Percentiles rank a stretch among this genome's conserved stretches.
Conservation (phyloP, 2,797 vertebrate genomes). For the Borostomias antarcticus region DNA sequence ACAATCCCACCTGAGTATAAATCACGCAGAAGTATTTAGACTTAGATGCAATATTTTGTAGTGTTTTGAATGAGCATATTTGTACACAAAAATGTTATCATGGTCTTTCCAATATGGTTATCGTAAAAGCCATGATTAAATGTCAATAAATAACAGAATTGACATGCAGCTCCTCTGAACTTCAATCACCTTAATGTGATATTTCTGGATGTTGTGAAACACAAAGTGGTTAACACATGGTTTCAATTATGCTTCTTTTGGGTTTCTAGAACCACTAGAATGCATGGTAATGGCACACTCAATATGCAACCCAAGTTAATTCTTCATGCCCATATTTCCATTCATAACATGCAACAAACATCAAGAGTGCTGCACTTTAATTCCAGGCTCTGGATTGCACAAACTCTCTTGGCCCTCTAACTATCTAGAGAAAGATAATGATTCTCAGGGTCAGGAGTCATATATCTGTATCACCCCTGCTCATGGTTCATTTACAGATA, state of each 20-base stretch:
- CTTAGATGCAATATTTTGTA: neutral
- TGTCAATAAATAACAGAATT: conserved; percentile 38
- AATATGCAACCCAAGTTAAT: conserved; percentile 23
- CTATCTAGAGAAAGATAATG: neutral
- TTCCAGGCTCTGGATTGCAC: conserved; percentile 13
- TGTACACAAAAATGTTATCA: neutral
- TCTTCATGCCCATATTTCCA: conserved; percentile 26
- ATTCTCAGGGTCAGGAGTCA: conserved; percentile 3
- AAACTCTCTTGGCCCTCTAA: conserved; percentile 22
- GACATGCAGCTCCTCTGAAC: neutral
- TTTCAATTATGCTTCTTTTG: neutral
- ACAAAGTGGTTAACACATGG: neutral
- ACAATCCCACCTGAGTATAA: conserved; percentile 15
- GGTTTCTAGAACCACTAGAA: conserved; percentile 1
- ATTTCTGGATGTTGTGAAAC: neutral
- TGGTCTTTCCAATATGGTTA: neutral
- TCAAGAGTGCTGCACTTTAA: conserved; percentile 1
- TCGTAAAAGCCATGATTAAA: neutral
- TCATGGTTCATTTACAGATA: conserved; percentile 26
- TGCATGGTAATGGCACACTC: conserved; percentile 2
- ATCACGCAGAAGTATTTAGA: neutral
- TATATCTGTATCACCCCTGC: conserved; percentile 3
- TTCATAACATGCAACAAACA: conserved; percentile 37
- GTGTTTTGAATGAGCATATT: neutral
- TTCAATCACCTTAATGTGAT: neutral